Evolutionary conservation across 2,113 vertebrate genomes (phyloP), one percentile per base, ranked within the genome.

Genomic region (Tiliqua scincoides): DNA sequence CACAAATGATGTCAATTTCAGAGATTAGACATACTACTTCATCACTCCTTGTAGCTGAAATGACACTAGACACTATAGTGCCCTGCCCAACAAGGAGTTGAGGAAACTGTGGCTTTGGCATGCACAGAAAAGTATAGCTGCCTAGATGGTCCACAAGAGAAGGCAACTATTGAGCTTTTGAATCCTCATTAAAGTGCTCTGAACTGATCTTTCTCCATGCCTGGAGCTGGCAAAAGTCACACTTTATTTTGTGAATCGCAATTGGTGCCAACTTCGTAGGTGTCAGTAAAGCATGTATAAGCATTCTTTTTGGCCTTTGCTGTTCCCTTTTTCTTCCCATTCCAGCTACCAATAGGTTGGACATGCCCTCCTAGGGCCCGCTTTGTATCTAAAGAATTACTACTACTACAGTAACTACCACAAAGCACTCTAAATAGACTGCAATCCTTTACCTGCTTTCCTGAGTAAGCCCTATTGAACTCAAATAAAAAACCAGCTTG

Each of bases 241-340:
- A 54, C 15, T 54, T 54, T 7, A 54, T 76, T n/a, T 54, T 43
- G 54, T 54, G 30, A 76, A n/a, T 75, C 54, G 27, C 62, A 79
- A 62, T 37, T 61, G 54, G 37, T 62, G 59, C 5, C n/a, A 35
- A 37, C 32, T 79, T 79, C 57, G 40, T 12, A 67, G 4, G 37
- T 82, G 62, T 5, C 37, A 0, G 0, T 71, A 54, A 25, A 32
- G 32, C 0, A 63, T 77, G 57, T 30, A 61, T 78, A 78, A 78
- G 35, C 23, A 23, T 17, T 74, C 2, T n/a, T 67, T 84, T 0
- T 0, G 78, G 40, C 54, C n/a, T 37, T 61, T 25, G 17, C 57
- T 79, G 3, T 37, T 68, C 11, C 67, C n/a, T 84, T 75, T 43
- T 43, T 54, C 48, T 54, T n/a, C 54, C 74, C 27, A 76, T 14